phyloP scores from a whole-genome alignment of 2,113 vertebrate genomes.

The Blennius ocellaris region DNA sequence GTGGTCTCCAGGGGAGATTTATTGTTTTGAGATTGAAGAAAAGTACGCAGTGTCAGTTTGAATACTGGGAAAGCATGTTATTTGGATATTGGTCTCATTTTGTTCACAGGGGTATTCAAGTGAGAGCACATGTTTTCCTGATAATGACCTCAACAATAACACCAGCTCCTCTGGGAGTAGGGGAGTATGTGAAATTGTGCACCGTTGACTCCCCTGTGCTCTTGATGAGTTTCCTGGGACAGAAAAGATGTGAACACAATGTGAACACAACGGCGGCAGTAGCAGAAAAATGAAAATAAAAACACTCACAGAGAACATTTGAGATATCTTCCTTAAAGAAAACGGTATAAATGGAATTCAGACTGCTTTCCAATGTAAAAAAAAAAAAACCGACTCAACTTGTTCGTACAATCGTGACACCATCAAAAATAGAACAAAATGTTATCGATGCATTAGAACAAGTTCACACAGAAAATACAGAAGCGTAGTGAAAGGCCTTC shows the following conservation, averaged over 20 bases:
- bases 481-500: too few relatives aligned
- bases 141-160: conserved; percentile 2
- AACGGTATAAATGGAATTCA: too few relatives aligned
- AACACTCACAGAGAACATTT: too few relatives aligned
- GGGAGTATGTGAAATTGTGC: conserved; percentile 4
- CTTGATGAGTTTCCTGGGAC: conserved; percentile 39
- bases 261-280: conserved; percentile 8
- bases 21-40: conserved; percentile 39
- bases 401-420: too few relatives aligned
- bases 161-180: conserved; percentile 16
- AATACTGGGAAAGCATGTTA: conserved; percentile 8
- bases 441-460: too few relatives aligned
- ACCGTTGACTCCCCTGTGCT: conserved; percentile 15
- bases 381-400: too few relatives aligned
- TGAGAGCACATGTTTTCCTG: conserved; percentile 22
- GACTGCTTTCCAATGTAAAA: too few relatives aligned
- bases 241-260: conserved; percentile 4
- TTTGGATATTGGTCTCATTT: conserved; percentile 23
- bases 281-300: not conserved
- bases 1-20: conserved; percentile 6
- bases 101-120: conserved; percentile 44
- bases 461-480: too few relatives aligned
- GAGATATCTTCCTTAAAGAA: conserved; percentile 1
- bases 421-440: too few relatives aligned
- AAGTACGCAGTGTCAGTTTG: not conserved